Percentiles rank a stretch among this genome's conserved stretches.
Conservation (phyloP, 2,797 vertebrate genomes). For the Otolemur crassicaudatus region DNA sequence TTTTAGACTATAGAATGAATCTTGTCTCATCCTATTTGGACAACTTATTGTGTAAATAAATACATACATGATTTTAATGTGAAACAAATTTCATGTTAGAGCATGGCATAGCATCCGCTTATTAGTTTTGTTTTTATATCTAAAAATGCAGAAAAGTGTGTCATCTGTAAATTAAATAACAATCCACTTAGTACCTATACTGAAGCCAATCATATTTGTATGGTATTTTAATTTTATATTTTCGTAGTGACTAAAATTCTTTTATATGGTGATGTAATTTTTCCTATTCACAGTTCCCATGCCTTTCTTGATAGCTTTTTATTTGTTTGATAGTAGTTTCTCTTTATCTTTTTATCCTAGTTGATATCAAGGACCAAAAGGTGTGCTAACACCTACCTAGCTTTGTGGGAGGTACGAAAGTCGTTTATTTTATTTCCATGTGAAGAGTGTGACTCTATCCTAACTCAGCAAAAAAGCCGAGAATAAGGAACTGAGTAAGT, state of each 20-base stretch:
- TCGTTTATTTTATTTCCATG: not conserved
- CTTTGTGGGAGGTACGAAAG: constrained; percentile 5
- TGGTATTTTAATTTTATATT: not conserved
- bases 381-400: not conserved
- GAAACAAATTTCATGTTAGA: not conserved
- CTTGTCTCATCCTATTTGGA: not conserved
- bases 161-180: not conserved
- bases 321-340: not conserved
- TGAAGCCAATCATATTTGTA: not conserved
- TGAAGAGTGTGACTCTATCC: not conserved
- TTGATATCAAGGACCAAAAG: constrained; percentile 2
- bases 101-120: not conserved
- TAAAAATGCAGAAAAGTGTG: not conserved
- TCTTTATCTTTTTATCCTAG: not conserved
- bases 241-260: not conserved
- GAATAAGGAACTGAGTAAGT: constrained; percentile 54
- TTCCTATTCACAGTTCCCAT: not conserved
- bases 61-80: not conserved
- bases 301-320: not conserved
- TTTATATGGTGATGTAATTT: not conserved
- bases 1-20: not conserved
- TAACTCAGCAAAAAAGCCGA: constrained; percentile 46
- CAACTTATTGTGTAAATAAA: not conserved
- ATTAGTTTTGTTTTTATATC: not conserved
- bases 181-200: not conserved